phyloP scores from a whole-genome alignment of 2,797 vertebrate genomes.

The Sebastes diploproa region DNA sequence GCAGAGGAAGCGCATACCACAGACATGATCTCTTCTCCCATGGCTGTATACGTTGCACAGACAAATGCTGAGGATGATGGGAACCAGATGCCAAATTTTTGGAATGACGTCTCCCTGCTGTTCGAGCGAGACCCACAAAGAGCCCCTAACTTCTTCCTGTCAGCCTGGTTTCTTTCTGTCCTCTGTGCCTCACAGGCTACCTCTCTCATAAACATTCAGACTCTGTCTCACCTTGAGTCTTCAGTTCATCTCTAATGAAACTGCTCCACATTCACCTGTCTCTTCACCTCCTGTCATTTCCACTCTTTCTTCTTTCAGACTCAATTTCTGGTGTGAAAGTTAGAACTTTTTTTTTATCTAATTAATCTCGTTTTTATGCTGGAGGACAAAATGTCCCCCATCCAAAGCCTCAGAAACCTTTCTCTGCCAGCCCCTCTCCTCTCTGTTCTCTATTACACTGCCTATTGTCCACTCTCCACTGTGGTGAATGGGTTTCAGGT shows the following conservation, averaged over 20 bases:
- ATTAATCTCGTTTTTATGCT: slow-evolving; percentile 11
- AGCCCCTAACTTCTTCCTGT: slow-evolving; percentile 16
- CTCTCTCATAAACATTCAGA: neutral
- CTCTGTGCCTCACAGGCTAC: neutral
- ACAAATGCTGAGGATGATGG: slow-evolving; percentile 65
- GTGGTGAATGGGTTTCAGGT: slow-evolving; percentile 51
- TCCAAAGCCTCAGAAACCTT: neutral
- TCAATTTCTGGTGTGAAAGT: slow-evolving; percentile 3
- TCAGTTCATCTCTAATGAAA: slow-evolving; percentile 2
- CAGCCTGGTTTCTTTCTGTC: slow-evolving; percentile 35
- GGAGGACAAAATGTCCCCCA: neutral
- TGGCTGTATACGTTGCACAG: slow-evolving; percentile 66
- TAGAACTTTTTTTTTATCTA: neutral
- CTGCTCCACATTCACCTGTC: neutral
- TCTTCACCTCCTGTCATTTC: neutral
- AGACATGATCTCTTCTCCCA: slow-evolving; percentile 70
- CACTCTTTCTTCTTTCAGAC: neutral
- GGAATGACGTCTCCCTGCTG: slow-evolving; percentile 58
- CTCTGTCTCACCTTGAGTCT: neutral
- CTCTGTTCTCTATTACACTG: slow-evolving; percentile 26
- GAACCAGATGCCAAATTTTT: slow-evolving; percentile 74
- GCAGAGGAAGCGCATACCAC: slow-evolving; percentile 73
- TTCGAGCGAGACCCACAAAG: slow-evolving; percentile 35
- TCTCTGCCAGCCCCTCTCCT: neutral
- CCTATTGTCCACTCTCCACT: slow-evolving; percentile 41